phyloP scores from a whole-genome alignment of 2,888 invertebrate genomes.

The Tuberolachnus salignus region DNA sequence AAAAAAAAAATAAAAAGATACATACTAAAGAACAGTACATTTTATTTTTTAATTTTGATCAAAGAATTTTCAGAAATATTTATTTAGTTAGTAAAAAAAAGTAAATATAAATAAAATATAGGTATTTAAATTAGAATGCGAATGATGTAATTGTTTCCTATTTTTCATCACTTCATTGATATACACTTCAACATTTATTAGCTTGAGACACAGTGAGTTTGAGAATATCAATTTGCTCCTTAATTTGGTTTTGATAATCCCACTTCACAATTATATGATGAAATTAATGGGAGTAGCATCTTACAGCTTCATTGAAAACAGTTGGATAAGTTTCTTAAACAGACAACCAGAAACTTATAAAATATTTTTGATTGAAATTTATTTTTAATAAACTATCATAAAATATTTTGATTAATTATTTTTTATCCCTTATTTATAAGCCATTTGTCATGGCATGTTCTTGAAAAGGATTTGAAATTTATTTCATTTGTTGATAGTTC shows the following conservation, averaged over 20 bases:
- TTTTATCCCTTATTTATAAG: background rate
- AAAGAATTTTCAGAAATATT: too few species aligned
- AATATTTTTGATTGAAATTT: background rate
- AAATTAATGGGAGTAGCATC: conserved; percentile 3
- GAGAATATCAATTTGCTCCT: too few species aligned
- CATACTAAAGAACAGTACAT: too few species aligned
- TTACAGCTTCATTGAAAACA: background rate
- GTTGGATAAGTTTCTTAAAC: background rate
- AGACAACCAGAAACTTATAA: background rate
- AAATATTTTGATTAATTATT: conserved; percentile 4
- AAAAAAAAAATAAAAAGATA: too few species aligned
- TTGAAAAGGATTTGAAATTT: background rate
- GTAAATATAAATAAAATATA: too few species aligned
- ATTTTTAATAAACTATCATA: conserved; percentile 2
- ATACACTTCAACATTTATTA: too few species aligned
- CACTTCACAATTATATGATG: conserved; percentile 4
- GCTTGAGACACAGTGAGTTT: too few species aligned
- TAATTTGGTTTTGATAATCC: background rate
- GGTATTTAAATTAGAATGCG: too few species aligned
- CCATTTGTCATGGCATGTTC: background rate
- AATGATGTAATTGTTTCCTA: too few species aligned
- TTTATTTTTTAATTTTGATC: too few species aligned
- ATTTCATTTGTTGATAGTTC: background rate
- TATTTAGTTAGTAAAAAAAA: too few species aligned
- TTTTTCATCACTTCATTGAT: too few species aligned